phyloP scores from a whole-genome alignment of 1,140 invertebrate genomes.

The Oncopodura yosiiana region DNA sequence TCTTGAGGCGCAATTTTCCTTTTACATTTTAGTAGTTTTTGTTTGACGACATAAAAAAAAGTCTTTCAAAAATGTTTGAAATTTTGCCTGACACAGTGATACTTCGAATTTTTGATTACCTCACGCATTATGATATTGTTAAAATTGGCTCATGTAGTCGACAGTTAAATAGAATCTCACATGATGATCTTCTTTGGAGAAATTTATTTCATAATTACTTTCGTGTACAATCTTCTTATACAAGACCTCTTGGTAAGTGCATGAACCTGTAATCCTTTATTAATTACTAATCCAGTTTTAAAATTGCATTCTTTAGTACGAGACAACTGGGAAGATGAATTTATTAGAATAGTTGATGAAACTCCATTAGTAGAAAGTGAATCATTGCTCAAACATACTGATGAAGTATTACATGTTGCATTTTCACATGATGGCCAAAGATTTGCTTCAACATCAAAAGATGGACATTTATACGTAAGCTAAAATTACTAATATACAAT shows the following conservation, averaged over 20 bases:
- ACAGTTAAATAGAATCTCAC: conserved; percentile 51
- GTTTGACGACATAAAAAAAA: no score
- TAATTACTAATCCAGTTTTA: conserved; percentile 37
- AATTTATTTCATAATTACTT: conserved; percentile 55
- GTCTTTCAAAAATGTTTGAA: conserved; percentile 38
- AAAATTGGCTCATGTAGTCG: conserved; percentile 49
- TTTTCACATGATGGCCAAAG: conserved; percentile 79
- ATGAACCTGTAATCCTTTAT: no score
- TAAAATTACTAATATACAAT: no score
- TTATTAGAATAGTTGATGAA: conserved; percentile 62
- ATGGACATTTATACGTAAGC: conserved; percentile 62
- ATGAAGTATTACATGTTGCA: conserved; percentile 78
- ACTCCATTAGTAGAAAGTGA: conserved; percentile 67
- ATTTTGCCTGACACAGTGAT: conserved; percentile 58
- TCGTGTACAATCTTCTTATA: conserved; percentile 54
- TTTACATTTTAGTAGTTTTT: no score
- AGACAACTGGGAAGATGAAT: conserved; percentile 65
- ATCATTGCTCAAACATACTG: conserved; percentile 54
- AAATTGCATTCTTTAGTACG: conserved; percentile 44
- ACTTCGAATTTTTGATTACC: conserved; percentile 54
- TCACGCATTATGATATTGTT: conserved; percentile 50
- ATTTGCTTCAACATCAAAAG: conserved; percentile 82
- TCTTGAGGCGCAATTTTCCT: no score
- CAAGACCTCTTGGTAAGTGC: no score
- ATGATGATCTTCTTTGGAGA: conserved; percentile 61